Conservation (phyloP, 37 sponge, comb jelly and placozoan genomes). For the Eunapius fragilis region DNA sequence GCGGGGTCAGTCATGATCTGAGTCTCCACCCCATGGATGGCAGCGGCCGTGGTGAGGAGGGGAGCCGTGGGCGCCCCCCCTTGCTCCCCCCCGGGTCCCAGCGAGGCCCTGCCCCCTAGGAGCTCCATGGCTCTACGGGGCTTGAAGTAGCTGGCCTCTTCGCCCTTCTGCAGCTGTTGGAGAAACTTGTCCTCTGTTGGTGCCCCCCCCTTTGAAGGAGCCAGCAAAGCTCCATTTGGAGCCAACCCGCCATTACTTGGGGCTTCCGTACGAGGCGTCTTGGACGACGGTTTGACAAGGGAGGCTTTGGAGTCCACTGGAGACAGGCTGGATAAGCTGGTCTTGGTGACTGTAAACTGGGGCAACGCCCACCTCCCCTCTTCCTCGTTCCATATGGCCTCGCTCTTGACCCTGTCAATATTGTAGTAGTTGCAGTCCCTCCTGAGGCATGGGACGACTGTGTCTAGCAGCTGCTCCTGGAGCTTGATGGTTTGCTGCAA, state of each 20-base stretch:
- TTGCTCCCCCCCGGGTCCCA: not conserved
- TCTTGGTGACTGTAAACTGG: conserved; percentile 30
- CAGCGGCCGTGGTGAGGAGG: conserved; percentile 13
- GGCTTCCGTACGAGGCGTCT: not conserved
- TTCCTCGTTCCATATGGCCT: conserved; percentile 77
- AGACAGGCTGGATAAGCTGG: conserved; percentile 22
- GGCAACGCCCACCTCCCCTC: conserved; percentile 76
- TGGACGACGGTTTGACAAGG: not conserved
- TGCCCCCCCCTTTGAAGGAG: not conserved
- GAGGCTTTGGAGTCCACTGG: conserved; percentile 1
- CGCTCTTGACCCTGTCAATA: conserved; percentile 79
- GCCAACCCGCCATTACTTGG: not conserved
- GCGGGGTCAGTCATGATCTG: conserved; percentile 15
- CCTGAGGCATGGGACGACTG: conserved; percentile 74
- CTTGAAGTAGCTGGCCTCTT: conserved; percentile 79
- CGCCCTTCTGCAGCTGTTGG: conserved; percentile 7
- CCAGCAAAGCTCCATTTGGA: not conserved
- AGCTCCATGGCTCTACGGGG: conserved; percentile 78
- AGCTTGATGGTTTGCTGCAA: conserved; percentile 61
- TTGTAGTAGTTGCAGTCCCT: conserved; percentile 98
- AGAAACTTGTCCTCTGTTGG: conserved; percentile 33
- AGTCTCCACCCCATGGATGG: conserved; percentile 37
- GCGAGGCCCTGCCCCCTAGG: conserved; percentile 7
- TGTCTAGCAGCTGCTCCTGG: conserved; percentile 76
- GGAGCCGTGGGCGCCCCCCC: not conserved